These are phyloP conservation scores for Bombus consobrinus DNA, from an alignment of 1,140 invertebrate species.

Conservation along the genomic window DNA sequence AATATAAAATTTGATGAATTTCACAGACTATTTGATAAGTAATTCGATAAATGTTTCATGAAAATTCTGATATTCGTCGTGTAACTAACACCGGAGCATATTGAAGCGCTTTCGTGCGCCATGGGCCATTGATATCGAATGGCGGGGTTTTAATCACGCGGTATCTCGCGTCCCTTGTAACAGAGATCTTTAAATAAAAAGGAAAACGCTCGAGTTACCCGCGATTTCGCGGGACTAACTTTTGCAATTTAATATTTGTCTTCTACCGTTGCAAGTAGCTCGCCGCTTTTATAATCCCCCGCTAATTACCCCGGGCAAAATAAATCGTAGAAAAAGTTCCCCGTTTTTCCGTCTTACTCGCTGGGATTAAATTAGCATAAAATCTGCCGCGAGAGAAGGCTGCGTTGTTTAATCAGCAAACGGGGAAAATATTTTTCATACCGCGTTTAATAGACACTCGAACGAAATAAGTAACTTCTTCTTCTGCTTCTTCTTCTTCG, in stretches of 20 bases:
- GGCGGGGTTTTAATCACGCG: constrained; percentile 12
- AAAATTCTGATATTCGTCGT: background rate
- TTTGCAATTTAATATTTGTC: constrained; percentile 44
- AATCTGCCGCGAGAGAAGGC: constrained; percentile 24
- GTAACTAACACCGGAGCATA: too few relatives aligned
- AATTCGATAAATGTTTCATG: background rate
- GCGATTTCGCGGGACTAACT: constrained; percentile 23
- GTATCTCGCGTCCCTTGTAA: constrained; percentile 9
- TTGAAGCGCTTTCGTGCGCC: background rate
- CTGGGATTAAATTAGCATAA: constrained; percentile 49
- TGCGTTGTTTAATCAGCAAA: constrained; percentile 37
- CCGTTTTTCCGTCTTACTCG: constrained; percentile 14
- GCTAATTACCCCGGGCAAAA: constrained; percentile 39
- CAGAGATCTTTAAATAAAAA: constrained; percentile 17
- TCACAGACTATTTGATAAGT: too few relatives aligned
- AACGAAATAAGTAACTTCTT: constrained; percentile 10
- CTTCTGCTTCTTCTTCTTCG: background rate
- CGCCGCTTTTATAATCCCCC: constrained; percentile 29
- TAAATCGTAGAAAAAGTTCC: constrained; percentile 36
- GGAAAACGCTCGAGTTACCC: constrained; percentile 4
- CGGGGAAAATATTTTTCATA: constrained; percentile 19
- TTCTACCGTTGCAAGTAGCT: constrained; percentile 20
- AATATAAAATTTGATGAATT: background rate
- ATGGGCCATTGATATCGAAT: background rate
- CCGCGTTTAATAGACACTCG: background rate